phyloP scores from a whole-genome alignment of 2,888 invertebrate species.

The Spatulosminthurus flaviceps region DNA sequence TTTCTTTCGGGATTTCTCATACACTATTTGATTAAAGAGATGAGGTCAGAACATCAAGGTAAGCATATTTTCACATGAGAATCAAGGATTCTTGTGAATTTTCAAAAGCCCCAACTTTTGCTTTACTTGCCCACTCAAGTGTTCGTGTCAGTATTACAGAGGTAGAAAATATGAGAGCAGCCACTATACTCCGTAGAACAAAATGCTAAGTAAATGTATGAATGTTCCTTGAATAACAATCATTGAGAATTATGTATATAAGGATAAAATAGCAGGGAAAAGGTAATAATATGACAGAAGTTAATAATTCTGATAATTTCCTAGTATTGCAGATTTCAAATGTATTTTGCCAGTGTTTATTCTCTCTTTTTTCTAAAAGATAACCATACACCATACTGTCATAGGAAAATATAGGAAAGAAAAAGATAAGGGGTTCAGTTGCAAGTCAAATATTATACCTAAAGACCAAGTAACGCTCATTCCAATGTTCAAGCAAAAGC shows the following conservation, averaged over 20 bases:
- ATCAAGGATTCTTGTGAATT: conserved; percentile 13
- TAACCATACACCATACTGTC: too few relatives aligned
- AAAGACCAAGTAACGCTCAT: too few relatives aligned
- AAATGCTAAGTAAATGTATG: neutral
- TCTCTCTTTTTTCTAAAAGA: too few relatives aligned
- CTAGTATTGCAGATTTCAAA: too few relatives aligned
- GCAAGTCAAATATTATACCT: too few relatives aligned
- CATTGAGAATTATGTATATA: neutral
- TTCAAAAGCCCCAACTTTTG: neutral
- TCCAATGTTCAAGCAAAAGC: too few relatives aligned
- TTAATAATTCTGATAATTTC: too few relatives aligned
- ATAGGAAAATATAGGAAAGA: too few relatives aligned
- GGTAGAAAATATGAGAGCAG: too few relatives aligned
- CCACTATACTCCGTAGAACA: too few relatives aligned
- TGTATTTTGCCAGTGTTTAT: too few relatives aligned
- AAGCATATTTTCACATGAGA: neutral
- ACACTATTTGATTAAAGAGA: conserved; percentile 18
- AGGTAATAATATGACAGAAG: neutral
- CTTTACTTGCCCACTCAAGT: neutral
- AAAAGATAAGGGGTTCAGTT: too few relatives aligned
- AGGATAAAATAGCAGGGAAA: neutral
- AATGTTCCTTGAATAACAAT: neutral
- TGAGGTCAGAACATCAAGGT: conserved; percentile 10
- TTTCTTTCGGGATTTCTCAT: conserved; percentile 13
- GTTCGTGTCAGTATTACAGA: neutral